Percentiles rank a stretch among this genome's conserved stretches.
Evolutionary conservation across 2,113 vertebrate species (phyloP).

Genomic region (Ciconia maguari): DNA sequence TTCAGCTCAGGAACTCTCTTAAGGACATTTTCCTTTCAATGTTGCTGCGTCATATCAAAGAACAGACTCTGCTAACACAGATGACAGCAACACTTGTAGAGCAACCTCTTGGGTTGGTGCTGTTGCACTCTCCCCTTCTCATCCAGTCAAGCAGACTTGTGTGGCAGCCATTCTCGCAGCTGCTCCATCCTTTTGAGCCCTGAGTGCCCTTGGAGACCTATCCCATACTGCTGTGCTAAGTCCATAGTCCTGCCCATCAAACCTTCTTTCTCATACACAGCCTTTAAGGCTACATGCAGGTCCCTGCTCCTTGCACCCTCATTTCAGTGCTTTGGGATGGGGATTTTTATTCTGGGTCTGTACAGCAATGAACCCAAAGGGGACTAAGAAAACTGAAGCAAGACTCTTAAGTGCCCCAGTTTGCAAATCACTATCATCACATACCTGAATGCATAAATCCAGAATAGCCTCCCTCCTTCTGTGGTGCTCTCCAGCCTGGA

Average conservation of each 20-base stretch:
- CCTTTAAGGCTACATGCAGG: background rate
- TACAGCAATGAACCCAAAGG: background rate
- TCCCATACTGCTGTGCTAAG: too few relatives aligned
- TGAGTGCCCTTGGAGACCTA: background rate
- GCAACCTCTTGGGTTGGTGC: background rate
- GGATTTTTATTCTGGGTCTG: background rate
- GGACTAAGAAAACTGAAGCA: background rate
- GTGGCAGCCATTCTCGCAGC: background rate
- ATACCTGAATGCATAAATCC: background rate
- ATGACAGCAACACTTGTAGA: background rate
- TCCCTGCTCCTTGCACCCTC: background rate
- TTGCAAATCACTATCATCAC: background rate
- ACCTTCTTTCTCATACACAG: background rate
- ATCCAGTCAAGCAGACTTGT: rapidly evolving
- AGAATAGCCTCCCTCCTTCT: background rate
- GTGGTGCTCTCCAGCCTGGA: background rate
- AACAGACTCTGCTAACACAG: background rate
- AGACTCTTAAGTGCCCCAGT: background rate
- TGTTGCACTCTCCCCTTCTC: background rate
- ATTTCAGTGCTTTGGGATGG: background rate
- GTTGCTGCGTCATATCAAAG: too few relatives aligned
- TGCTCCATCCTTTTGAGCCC: background rate
- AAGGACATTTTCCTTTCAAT: background rate
- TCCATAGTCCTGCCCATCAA: background rate
- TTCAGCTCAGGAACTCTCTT: background rate